These are phyloP conservation scores for Excalfactoria chinensis DNA, from an alignment of 2,113 vertebrate species.

Conservation along the genomic window DNA sequence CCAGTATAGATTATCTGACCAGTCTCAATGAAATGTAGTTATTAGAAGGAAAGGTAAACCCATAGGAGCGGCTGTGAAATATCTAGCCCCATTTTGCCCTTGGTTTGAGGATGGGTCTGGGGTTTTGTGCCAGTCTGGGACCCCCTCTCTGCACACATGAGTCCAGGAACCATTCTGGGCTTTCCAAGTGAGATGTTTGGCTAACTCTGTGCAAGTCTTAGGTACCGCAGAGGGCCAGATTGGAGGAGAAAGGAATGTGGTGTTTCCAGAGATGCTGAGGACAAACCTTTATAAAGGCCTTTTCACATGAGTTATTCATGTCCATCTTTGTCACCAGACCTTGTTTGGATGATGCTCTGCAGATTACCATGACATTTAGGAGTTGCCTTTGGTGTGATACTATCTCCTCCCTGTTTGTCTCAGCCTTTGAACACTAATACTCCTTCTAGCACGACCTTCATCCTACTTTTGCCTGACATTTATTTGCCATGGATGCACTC, in stretches of 20 bases:
- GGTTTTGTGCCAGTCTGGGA: background rate
- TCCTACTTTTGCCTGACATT: constrained; percentile 40
- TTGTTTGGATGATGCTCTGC: constrained; percentile 60
- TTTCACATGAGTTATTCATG: background rate
- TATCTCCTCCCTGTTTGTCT: constrained; percentile 58
- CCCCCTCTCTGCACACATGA: rapidly evolving
- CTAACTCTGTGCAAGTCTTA: background rate
- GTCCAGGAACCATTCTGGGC: background rate
- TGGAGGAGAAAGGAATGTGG: background rate
- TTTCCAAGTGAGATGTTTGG: background rate
- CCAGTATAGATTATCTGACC: background rate
- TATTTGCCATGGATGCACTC: background rate
- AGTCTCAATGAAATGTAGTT: background rate
- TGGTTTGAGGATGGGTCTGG: background rate
- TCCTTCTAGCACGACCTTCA: constrained; percentile 7
- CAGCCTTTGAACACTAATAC: constrained; percentile 71
- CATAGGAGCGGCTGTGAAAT: background rate
- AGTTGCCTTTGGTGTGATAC: constrained; percentile 56
- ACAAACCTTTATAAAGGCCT: background rate
- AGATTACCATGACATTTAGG: constrained; percentile 61
- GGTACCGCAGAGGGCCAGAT: background rate
- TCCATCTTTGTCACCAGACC: background rate
- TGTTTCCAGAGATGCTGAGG: background rate
- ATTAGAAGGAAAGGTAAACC: background rate
- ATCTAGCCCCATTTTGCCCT: background rate